Evolutionary conservation across 1,140 invertebrate genomes (phyloP).

Genomic region (Trichogramma pretiosum): DNA sequence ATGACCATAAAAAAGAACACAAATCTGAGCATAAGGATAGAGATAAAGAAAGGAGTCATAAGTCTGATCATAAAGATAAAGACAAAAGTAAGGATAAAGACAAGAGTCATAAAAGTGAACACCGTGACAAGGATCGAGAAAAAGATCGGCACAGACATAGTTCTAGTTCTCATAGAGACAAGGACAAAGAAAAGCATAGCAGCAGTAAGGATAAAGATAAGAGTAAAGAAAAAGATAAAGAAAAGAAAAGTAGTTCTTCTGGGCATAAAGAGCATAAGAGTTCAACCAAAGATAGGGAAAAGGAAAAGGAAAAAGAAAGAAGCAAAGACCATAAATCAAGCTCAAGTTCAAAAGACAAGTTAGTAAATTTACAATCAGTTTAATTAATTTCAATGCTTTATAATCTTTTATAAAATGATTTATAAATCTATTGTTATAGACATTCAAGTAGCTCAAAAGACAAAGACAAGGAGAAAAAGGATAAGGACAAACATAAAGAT

Average conservation of each 20-base stretch:
- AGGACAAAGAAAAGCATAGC: conserved; percentile 42
- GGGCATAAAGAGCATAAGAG: conserved; percentile 54
- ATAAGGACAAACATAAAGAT: conserved; percentile 33
- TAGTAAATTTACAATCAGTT: too few species aligned
- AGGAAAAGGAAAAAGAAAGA: conserved; percentile 35
- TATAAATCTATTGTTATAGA: conserved; percentile 21
- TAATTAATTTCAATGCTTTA: too few species aligned
- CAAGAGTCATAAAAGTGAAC: conserved; percentile 38
- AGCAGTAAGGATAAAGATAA: conserved; percentile 29
- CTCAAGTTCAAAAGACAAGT: conserved; percentile 39
- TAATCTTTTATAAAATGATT: neutral
- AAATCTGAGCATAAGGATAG: conserved; percentile 59
- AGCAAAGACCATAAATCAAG: conserved; percentile 38
- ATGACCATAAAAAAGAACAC: conserved; percentile 58
- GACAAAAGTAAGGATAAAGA: conserved; percentile 41
- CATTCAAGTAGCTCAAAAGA: conserved; percentile 36
- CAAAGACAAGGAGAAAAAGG: conserved; percentile 36
- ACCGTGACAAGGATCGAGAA: conserved; percentile 37
- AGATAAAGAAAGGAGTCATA: conserved; percentile 53
- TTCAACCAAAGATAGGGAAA: conserved; percentile 40
- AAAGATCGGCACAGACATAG: conserved; percentile 37
- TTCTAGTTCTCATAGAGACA: conserved; percentile 36
- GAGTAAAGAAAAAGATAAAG: conserved; percentile 25
- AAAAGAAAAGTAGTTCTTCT: conserved; percentile 38
- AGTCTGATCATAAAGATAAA: conserved; percentile 45